A percentile compares a stretch with the other conserved stretches of the same genome.
Conservation (phyloP, 2,113 vertebrate species). For the Chlorodrepanis virens region DNA sequence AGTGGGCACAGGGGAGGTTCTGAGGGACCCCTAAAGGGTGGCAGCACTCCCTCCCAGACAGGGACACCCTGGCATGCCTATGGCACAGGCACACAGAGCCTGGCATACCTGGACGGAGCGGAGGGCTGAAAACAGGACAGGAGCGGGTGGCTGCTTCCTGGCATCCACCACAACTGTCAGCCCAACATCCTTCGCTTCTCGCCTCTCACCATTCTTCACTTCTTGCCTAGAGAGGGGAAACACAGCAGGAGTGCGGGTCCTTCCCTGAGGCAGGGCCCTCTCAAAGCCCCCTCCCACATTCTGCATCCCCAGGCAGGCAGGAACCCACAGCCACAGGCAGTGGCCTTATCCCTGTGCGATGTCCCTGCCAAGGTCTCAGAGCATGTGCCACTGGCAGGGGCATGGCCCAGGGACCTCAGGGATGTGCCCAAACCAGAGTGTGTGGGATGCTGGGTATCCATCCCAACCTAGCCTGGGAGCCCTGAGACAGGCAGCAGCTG, state of each 20-base stretch:
- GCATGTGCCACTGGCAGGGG: fast-evolving
- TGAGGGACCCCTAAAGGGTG: neutral
- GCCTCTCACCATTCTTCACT: constrained; percentile 68
- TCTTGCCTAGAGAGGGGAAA: constrained; percentile 73
- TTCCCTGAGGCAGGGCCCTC: fast-evolving
- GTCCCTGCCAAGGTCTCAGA: neutral
- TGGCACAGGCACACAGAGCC: neutral
- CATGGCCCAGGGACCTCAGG: fast-evolving
- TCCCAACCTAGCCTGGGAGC: neutral
- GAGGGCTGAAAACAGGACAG: constrained; percentile 77
- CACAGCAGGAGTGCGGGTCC: neutral
- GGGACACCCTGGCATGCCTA: fast-evolving
- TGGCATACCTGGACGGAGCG: constrained; percentile 74
- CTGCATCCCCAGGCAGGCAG: neutral
- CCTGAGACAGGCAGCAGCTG: fast-evolving
- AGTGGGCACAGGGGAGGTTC: neutral
- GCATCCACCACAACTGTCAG: constrained; percentile 83
- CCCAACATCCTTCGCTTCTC: constrained; percentile 73
- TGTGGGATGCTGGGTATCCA: neutral
- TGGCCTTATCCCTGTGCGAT: fast-evolving
- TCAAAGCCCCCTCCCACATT: neutral
- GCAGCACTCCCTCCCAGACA: neutral
- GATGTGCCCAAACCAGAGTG: neutral
- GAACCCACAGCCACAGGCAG: neutral
- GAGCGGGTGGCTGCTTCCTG: constrained; percentile 71